Evolutionary conservation across 1,140 invertebrate genomes (phyloP), one percentile per base, ranked within the genome.

Genomic region (Andrena cerasifolii): DNA sequence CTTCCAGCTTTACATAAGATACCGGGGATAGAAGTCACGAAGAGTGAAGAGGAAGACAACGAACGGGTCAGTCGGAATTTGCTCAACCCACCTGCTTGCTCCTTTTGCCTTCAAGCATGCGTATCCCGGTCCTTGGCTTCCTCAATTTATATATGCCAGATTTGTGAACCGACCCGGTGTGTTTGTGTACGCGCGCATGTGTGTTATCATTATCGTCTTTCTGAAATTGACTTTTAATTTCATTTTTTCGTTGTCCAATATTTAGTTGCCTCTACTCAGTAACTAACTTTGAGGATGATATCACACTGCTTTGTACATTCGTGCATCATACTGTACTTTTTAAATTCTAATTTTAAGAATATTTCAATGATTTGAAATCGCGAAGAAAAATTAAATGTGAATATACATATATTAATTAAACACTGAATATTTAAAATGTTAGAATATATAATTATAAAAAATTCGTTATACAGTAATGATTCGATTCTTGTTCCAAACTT

Each of bases 271-370:
- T 45, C 47, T 7, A 67, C 62, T 10, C 21, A 24, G 4, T 5
- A 3, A 10, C 10, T 33, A 59, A 16, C 21, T 63, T 51, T 31
- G 56, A 45, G 63, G 33, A 54, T 24, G 72, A 58, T 53, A 63
- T 18, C 14, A 75, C 4, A 33, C 3, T 75, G 78, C 78, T 80
- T 80, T 82, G 80, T 82, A 82, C 45, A 82, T 80, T 82, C 76
- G 21, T 53, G 78, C 78, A 26, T 71, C 53, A 53, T 28, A 58
- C 36, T 36, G 28, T 71, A 56, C 58, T 14, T 36, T 63, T 67
- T 40, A 58, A 53, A 47, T 61, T 40, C 21, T 33, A 67, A 79
- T 74, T 67, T 56, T 74, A 45, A 53, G 67, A 63, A 43, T 66
- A 61, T 67, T 47, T 73, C 59, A 47, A 67, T 43, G 26, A 58